phyloP scores from a whole-genome alignment of 2,888 invertebrate genomes.

The Noctua fimbriata region DNA sequence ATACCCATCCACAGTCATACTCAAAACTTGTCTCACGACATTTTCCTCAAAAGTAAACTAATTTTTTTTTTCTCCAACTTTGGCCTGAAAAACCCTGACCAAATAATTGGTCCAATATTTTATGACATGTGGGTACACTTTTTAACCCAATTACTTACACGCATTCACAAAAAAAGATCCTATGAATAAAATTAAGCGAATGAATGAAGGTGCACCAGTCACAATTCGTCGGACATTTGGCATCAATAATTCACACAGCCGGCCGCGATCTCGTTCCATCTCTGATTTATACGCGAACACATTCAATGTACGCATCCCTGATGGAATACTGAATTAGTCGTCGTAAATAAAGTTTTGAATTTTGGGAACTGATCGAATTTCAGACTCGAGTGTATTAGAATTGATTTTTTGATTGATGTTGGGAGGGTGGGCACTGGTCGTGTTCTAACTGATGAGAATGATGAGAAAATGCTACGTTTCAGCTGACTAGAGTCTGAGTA shows the following conservation, averaged over 20 bases:
- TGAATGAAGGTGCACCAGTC: constrained; percentile 66
- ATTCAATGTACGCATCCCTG: constrained; percentile 59
- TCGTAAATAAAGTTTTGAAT: constrained; percentile 62
- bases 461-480: background rate
- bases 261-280: constrained; percentile 63
- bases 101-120: no score
- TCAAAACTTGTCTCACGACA: no score
- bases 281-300: constrained; percentile 67
- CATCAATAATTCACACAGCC: constrained; percentile 68
- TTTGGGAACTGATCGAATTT: constrained; percentile 50
- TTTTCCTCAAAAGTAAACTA: background rate
- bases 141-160: constrained; percentile 15
- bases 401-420: constrained; percentile 31
- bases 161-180: constrained; percentile 23
- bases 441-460: background rate
- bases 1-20: no score
- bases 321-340: constrained; percentile 63
- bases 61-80: background rate
- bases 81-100: fast-evolving
- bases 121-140: background rate
- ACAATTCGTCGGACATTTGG: constrained; percentile 68
- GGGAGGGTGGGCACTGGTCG: background rate
- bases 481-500: background rate
- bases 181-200: constrained; percentile 58
- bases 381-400: constrained; percentile 43